phyloP scores from a whole-genome alignment of 2,888 invertebrate genomes.

The Phania funesta region DNA sequence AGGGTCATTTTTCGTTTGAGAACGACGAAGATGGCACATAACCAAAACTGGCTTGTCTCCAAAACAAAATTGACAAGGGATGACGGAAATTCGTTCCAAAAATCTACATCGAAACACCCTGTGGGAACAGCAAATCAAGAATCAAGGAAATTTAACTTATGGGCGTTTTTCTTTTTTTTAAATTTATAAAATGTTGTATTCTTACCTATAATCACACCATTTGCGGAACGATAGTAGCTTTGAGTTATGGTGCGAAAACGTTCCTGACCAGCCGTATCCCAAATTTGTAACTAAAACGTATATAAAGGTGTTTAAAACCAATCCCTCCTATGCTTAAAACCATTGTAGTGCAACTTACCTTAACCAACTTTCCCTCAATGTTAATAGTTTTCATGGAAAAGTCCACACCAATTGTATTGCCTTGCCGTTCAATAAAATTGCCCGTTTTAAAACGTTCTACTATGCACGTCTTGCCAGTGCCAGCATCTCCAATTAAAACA shows the following conservation, averaged over 20 bases:
- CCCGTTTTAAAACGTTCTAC: conserved; percentile 98
- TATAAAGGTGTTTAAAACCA: not conserved
- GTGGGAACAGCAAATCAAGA: no score
- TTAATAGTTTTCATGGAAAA: conserved; percentile 98
- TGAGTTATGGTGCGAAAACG: conserved; percentile 98
- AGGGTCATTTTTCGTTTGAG: no score
- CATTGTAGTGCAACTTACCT: conserved; percentile 84
- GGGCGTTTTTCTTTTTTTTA: conserved; percentile 33
- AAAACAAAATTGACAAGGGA: no score
- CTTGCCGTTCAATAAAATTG: conserved; percentile 96
- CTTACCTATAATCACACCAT: conserved; percentile 95
- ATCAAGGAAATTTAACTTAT: not conserved
- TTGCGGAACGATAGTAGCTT: conserved; percentile 97
- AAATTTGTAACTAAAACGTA: conserved; percentile 85
- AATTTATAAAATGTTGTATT: not conserved
- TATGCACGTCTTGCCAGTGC: conserved; percentile 96
- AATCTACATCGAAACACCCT: no score
- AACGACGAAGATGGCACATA: no score
- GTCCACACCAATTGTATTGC: conserved; percentile 98
- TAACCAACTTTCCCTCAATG: conserved; percentile 96
- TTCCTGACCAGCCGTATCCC: conserved; percentile 99
- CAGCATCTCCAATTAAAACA: conserved; percentile 94
- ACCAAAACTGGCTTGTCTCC: no score
- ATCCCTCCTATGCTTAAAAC: not conserved
- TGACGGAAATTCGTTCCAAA: no score